Evolutionary conservation across 2,113 vertebrate species (phyloP).

Genomic region (Balaeniceps rex): DNA sequence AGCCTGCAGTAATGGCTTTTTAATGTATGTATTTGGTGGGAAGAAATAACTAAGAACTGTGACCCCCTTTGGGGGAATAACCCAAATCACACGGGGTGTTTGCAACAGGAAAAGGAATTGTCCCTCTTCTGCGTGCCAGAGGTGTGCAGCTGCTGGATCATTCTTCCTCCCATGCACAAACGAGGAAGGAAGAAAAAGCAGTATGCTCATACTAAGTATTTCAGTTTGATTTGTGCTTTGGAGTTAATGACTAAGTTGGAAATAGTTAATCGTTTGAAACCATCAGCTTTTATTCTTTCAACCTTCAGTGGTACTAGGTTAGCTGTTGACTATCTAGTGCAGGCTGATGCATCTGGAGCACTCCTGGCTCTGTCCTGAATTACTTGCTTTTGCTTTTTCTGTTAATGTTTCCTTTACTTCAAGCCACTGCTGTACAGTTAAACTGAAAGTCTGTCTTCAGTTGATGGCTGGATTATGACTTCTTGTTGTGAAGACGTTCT

Average conservation of each 20-base stretch:
- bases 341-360: not conserved
- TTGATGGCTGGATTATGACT: not conserved
- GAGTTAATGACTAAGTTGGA: not conserved
- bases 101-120: not conserved
- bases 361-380: not conserved
- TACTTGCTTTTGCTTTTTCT: not conserved
- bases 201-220: not conserved
- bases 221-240: not conserved
- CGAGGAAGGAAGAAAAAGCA: not conserved
- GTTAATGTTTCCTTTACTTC: not conserved
- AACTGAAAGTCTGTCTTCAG: not conserved
- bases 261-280: not conserved
- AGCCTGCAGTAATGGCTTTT: not conserved
- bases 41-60: not conserved
- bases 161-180: not conserved
- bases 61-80: not conserved
- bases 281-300: not conserved
- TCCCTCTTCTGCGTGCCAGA: not conserved
- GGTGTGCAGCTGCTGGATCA: not conserved
- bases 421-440: not conserved
- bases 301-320: too few relatives aligned
- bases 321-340: not conserved
- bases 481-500: not conserved
- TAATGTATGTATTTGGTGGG: not conserved
- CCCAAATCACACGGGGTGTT: not conserved